Conservation (phyloP, 1,140 invertebrate genomes). For the Ceratina japonica region DNA sequence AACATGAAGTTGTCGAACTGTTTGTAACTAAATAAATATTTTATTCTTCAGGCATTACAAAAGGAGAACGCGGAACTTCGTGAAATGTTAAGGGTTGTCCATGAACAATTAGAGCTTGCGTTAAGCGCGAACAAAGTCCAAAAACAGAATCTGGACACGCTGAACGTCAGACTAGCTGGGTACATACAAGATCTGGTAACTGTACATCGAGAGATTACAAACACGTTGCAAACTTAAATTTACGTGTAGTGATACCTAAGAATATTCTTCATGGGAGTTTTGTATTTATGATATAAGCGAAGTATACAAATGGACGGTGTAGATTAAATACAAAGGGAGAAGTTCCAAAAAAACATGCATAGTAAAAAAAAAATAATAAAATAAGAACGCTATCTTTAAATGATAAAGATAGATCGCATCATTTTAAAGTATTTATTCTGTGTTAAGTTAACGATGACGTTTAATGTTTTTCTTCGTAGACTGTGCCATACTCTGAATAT, state of each 20-base stretch:
- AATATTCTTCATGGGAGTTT: conserved; percentile 71
- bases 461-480: conserved; percentile 45
- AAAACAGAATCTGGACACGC: conserved; percentile 89
- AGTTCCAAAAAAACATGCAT: conserved; percentile 58
- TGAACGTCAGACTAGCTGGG: conserved; percentile 90
- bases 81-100: conserved; percentile 86
- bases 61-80: conserved; percentile 88
- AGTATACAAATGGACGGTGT: conserved; percentile 61
- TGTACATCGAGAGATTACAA: conserved; percentile 91
- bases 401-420: conserved; percentile 49
- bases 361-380: conserved; percentile 40
- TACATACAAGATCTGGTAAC: conserved; percentile 92
- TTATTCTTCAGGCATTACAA: conserved; percentile 80
- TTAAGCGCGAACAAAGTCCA: conserved; percentile 91
- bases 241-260: conserved; percentile 50
- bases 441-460: conserved; percentile 36
- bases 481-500: conserved; percentile 53
- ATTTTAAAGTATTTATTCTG: conserved; percentile 50
- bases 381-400: conserved; percentile 49
- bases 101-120: conserved; percentile 91
- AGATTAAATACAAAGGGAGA: conserved; percentile 61
- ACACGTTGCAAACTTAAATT: conserved; percentile 88
- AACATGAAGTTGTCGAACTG: neutral
- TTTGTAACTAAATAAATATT: conserved; percentile 30
- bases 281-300: conserved; percentile 69